A percentile compares a stretch with the other conserved stretches of the same genome.
These are phyloP conservation scores for Cryptocephalus primarius DNA, from an alignment of 2,888 invertebrate genomes.

Conservation along the genomic window DNA sequence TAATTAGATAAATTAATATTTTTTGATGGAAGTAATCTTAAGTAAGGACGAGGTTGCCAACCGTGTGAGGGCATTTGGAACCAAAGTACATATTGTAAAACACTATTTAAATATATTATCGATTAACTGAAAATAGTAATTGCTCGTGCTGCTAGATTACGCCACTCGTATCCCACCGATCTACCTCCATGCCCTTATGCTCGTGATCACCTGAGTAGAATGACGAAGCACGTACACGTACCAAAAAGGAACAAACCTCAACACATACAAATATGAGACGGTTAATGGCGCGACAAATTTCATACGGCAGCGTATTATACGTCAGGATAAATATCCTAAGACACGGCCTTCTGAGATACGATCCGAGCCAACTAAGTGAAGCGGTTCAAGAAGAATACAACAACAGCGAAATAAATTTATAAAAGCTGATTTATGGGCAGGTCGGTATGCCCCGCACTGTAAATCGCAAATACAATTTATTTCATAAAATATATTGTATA, in stretches of 20 bases:
- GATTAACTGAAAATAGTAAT: too few species aligned
- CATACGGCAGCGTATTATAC: conserved; percentile 36
- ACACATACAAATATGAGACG: conserved; percentile 27
- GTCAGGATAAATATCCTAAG: conserved; percentile 35
- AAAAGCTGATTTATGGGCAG: conserved; percentile 32
- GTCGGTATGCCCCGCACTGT: conserved; percentile 33
- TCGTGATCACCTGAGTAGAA: too few species aligned
- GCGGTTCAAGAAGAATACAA: conserved; percentile 36
- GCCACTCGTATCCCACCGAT: too few species aligned
- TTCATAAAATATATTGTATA: conserved; percentile 13
- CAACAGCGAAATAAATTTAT: conserved; percentile 34
- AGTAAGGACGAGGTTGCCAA: too few species aligned
- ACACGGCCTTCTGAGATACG: conserved; percentile 32
- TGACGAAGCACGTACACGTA: too few species aligned
- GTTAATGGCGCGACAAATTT: conserved; percentile 39
- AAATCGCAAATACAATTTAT: conserved; percentile 33
- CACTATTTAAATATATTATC: too few species aligned
- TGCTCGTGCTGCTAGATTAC: too few species aligned
- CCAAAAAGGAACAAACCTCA: conserved; percentile 15
- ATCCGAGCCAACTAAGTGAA: conserved; percentile 33
- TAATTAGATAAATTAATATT: too few species aligned
- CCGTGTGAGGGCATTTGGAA: too few species aligned
- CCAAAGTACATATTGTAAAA: too few species aligned
- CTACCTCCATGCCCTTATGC: too few species aligned
- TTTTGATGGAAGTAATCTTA: too few species aligned